phyloP scores from a whole-genome alignment of 2,888 invertebrate genomes.

The Suillia variegata region DNA sequence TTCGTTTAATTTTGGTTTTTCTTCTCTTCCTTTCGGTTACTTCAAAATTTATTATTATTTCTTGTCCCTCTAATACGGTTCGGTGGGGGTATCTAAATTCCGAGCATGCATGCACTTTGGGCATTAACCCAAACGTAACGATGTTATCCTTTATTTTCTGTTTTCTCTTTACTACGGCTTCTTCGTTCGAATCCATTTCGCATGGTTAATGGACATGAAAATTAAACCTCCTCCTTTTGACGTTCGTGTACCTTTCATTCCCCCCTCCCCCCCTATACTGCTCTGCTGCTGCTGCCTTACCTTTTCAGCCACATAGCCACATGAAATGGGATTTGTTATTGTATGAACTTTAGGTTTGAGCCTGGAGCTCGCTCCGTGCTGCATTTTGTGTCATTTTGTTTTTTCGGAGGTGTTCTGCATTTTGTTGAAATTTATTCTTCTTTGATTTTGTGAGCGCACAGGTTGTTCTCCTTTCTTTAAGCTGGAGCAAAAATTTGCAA shows the following conservation, averaged over 20 bases:
- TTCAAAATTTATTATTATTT: too few relatives aligned
- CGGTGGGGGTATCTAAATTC: constrained; percentile 35
- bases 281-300: too few relatives aligned
- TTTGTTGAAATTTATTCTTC: constrained; percentile 17
- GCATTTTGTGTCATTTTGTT: constrained; percentile 31
- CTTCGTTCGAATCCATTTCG: constrained; percentile 38
- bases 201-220: constrained; percentile 55
- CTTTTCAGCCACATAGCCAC: not conserved
- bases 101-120: constrained; percentile 27
- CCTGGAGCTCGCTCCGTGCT: constrained; percentile 13
- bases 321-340: too few relatives aligned
- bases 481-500: too few relatives aligned
- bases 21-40: not conserved
- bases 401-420: constrained; percentile 19
- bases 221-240: constrained; percentile 41
- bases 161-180: too few relatives aligned
- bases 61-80: constrained; percentile 27
- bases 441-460: not conserved
- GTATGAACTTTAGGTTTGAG: too few relatives aligned
- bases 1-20: constrained; percentile 44
- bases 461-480: too few relatives aligned
- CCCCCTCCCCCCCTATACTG: too few relatives aligned
- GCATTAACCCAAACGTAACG: not conserved
- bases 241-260: too few relatives aligned
- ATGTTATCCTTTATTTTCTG: constrained; percentile 6